A percentile compares a stretch with the other conserved stretches of the same genome.
phyloP scores from a whole-genome alignment of 2,888 invertebrate genomes.

The Macropis europaea region DNA sequence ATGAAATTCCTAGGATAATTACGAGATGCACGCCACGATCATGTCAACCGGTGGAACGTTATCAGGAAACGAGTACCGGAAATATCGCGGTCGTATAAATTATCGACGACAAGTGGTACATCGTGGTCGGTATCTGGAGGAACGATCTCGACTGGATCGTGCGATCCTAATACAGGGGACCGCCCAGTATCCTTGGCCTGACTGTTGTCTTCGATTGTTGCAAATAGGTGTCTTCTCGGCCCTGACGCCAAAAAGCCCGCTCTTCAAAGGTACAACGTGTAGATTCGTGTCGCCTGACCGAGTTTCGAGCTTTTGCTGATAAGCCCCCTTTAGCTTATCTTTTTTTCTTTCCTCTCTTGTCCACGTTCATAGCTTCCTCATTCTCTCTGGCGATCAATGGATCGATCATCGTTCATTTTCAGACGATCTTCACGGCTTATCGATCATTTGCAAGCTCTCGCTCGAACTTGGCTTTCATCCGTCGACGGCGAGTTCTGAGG shows the following conservation, averaged over 20 bases:
- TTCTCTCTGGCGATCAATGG: constrained; percentile 14
- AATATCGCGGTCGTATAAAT: constrained; percentile 29
- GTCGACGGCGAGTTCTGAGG: constrained; percentile 55
- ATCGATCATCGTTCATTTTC: no score
- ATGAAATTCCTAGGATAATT: constrained; percentile 31
- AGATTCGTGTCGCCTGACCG: constrained; percentile 65
- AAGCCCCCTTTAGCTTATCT: constrained; percentile 60
- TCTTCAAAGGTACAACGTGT: constrained; percentile 75
- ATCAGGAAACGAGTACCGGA: constrained; percentile 7
- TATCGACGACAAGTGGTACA: constrained; percentile 15
- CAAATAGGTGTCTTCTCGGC: constrained; percentile 75
- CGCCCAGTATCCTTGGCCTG: constrained; percentile 55
- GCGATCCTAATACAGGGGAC: constrained; percentile 19
- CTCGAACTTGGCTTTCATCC: constrained; percentile 11
- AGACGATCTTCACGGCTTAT: background rate
- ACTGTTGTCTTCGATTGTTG: constrained; percentile 65
- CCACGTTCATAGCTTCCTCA: constrained; percentile 26
- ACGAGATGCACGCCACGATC: constrained; percentile 23
- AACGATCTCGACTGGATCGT: constrained; percentile 45
- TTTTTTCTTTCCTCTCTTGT: constrained; percentile 4
- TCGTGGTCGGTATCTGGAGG: constrained; percentile 12
- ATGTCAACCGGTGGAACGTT: constrained; percentile 5
- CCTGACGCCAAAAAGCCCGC: constrained; percentile 75
- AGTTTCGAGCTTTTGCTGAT: constrained; percentile 69
- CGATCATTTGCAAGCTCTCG: constrained; percentile 28